Conservation (phyloP, 2,797 vertebrate species). For the Lagodon rhomboides region DNA sequence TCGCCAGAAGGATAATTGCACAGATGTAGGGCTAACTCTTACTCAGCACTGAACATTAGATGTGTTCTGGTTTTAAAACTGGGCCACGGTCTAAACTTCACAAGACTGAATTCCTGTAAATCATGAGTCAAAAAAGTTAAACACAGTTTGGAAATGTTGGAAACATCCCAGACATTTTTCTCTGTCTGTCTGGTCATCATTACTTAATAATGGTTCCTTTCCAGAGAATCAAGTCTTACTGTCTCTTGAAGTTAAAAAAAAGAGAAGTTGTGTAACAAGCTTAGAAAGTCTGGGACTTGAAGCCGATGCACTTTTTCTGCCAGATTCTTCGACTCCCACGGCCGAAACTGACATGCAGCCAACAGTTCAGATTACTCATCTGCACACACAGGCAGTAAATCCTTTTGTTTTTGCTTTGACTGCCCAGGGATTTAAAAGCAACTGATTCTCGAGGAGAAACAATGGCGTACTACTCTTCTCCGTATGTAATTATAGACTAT, state of each 20-base stretch:
- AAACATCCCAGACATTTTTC: fast-evolving
- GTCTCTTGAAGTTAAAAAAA: constrained; percentile 8
- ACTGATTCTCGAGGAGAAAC: not conserved
- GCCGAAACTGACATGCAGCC: not conserved
- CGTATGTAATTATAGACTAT: not conserved
- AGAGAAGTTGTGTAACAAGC: constrained; percentile 15
- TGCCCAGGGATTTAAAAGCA: not conserved
- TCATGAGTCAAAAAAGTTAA: not conserved
- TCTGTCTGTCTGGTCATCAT: fast-evolving
- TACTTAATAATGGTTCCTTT: not conserved
- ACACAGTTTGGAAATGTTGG: not conserved
- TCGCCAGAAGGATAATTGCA: not conserved
- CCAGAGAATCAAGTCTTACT: not conserved
- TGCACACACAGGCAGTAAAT: not conserved
- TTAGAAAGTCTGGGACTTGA: not conserved
- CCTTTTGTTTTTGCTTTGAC: constrained; percentile 34
- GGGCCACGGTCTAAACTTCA: not conserved
- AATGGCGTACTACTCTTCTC: not conserved
- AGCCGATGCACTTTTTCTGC: not conserved
- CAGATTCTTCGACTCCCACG: not conserved
- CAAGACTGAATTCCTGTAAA: not conserved
- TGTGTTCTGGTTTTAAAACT: not conserved
- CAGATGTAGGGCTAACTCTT: not conserved
- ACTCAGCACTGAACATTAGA: too few relatives aligned
- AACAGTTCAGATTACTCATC: constrained; percentile 14